phyloP scores from a whole-genome alignment of 2,797 vertebrate genomes.

The Danio tinwini region DNA sequence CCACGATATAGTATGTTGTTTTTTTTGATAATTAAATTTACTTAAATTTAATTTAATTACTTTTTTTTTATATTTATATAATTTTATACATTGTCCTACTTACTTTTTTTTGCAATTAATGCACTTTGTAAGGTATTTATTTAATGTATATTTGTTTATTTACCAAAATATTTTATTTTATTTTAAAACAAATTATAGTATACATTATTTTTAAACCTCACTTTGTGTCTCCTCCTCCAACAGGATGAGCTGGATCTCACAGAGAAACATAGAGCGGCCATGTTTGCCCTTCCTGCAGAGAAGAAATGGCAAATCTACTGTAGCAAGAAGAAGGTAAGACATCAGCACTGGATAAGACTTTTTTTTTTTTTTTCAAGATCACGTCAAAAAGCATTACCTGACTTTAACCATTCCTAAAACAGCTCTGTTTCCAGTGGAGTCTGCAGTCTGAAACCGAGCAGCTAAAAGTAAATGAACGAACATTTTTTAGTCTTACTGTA shows the following conservation, averaged over 20 bases:
- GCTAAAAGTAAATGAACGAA: conserved; percentile 3
- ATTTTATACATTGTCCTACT: too few relatives aligned
- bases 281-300: conserved; percentile 92
- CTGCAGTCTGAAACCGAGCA: conserved; percentile 25
- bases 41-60: too few relatives aligned
- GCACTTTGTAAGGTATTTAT: too few relatives aligned
- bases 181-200: too few relatives aligned
- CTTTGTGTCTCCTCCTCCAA: not conserved
- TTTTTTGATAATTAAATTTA: too few relatives aligned
- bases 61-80: too few relatives aligned
- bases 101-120: too few relatives aligned
- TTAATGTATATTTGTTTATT: too few relatives aligned
- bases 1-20: too few relatives aligned
- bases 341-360: not conserved
- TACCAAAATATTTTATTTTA: too few relatives aligned
- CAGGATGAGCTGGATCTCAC: conserved; percentile 95
- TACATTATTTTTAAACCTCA: not conserved
- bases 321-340: conserved; percentile 91
- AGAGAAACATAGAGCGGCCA: conserved; percentile 90
- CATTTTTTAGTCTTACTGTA: not conserved
- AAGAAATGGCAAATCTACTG: conserved; percentile 99
- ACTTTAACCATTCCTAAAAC: conserved; percentile 20
- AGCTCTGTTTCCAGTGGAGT: conserved; percentile 30
- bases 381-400: not conserved
- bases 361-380: conserved; percentile 15